phyloP scores from a whole-genome alignment of 92 coral and sea anemone species.

The Porites evermanni region DNA sequence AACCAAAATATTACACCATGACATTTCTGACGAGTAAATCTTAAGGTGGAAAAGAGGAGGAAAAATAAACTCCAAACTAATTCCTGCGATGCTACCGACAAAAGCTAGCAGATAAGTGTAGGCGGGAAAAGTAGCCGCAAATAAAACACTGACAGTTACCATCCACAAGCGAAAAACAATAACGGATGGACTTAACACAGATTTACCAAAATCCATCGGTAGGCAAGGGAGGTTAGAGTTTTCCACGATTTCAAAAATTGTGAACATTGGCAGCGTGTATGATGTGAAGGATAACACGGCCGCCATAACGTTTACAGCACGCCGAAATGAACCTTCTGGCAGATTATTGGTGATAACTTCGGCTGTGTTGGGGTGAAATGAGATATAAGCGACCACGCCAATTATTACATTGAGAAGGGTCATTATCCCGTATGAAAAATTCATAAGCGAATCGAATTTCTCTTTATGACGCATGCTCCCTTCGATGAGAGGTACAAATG shows the following conservation, averaged over 20 bases:
- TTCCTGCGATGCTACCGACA: conserved; percentile 85
- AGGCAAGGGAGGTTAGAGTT: conserved; percentile 64
- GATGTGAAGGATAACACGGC: conserved; percentile 91
- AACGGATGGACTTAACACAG: conserved; percentile 51
- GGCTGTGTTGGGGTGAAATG: conserved; percentile 88
- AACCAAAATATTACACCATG: conserved; percentile 69
- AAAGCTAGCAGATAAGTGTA: conserved; percentile 82
- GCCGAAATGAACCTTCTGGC: conserved; percentile 89
- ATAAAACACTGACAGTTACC: conserved; percentile 64
- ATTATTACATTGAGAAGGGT: conserved; percentile 85
- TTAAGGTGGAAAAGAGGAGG: conserved; percentile 84
- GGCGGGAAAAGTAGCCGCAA: conserved; percentile 79
- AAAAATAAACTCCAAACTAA: conserved; percentile 84
- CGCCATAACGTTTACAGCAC: conserved; percentile 86
- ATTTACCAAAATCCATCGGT: conserved; percentile 57
- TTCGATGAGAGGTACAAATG: conserved; percentile 96
- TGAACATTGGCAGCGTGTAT: conserved; percentile 95
- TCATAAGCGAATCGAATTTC: conserved; percentile 75
- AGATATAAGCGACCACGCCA: conserved; percentile 87
- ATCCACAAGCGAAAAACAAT: conserved; percentile 68
- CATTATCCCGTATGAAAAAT: conserved; percentile 81
- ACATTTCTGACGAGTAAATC: conserved; percentile 64
- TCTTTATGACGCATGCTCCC: conserved; percentile 89
- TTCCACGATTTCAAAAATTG: conserved; percentile 88
- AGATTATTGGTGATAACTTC: conserved; percentile 93